Conservation (phyloP, 1,140 invertebrate species). For the Lutraria rhynchaena region DNA sequence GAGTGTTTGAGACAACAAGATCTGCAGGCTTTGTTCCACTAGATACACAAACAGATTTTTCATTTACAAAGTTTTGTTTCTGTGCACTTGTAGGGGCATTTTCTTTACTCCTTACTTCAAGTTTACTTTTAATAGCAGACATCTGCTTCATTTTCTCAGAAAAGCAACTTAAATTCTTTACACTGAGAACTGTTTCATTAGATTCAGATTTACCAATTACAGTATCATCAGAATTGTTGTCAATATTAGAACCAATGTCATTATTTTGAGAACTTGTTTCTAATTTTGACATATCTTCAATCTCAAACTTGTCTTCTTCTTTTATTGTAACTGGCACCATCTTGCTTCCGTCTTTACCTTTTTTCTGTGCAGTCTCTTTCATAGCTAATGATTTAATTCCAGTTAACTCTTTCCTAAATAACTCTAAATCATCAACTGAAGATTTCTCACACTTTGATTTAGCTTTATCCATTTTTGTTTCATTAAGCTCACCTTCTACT, state of each 20-base stretch:
- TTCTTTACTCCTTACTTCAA: not conserved
- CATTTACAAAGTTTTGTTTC: too few species aligned
- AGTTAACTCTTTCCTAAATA: constrained; percentile 30
- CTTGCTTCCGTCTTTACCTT: not conserved
- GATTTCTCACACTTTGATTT: constrained; percentile 12
- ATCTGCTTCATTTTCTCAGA: constrained; percentile 32
- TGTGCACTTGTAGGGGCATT: too few species aligned
- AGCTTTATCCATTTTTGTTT: not conserved
- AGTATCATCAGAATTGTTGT: not conserved
- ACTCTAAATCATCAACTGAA: constrained; percentile 21
- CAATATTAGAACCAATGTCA: too few species aligned
- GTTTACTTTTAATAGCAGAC: constrained; percentile 28
- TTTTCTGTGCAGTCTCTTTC: constrained; percentile 10
- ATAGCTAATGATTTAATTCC: constrained; percentile 37
- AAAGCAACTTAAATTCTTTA: constrained; percentile 3
- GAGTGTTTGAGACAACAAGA: too few species aligned
- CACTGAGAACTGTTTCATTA: constrained; percentile 11
- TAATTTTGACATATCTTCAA: not conserved
- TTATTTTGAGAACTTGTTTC: not conserved
- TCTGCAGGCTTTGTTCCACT: too few species aligned
- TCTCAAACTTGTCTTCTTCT: not conserved
- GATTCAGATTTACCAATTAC: not conserved
- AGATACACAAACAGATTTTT: too few species aligned
- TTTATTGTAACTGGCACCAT: not conserved
- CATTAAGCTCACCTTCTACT: not conserved